Evolutionary conservation across 2,113 vertebrate species (phyloP).

Genomic region (Elanoides forficatus): DNA sequence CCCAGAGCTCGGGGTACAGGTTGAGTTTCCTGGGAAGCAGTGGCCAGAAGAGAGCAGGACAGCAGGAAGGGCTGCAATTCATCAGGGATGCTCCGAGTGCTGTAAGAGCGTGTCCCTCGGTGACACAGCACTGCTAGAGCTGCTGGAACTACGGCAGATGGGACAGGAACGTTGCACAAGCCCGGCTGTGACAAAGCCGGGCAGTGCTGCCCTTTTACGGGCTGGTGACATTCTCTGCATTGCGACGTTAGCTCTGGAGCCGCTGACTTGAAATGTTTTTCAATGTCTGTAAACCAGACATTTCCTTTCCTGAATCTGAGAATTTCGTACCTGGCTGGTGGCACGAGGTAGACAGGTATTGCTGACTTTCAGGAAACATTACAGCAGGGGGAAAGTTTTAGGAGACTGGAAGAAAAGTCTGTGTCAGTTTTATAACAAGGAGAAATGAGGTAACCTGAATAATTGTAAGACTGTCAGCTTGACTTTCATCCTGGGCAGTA

Average conservation of each 20-base stretch:
- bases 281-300: accelerated
- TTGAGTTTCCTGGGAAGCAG: background rate
- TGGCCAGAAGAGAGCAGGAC: background rate
- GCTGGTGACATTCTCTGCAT: background rate
- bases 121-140: background rate
- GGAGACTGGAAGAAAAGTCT: background rate
- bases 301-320: background rate
- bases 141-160: accelerated
- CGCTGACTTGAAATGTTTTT: background rate
- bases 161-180: background rate
- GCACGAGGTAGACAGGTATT: background rate
- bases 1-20: background rate
- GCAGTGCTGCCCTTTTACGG: background rate
- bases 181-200: accelerated
- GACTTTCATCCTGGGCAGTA: background rate
- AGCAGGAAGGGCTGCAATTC: background rate
- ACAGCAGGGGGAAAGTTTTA: background rate
- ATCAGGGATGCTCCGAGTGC: background rate
- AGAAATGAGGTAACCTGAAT: background rate
- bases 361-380: background rate
- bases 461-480: background rate
- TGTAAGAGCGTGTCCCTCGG: accelerated
- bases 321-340: background rate
- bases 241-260: accelerated
- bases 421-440: background rate